phyloP scores from a whole-genome alignment of 2,797 vertebrate species.

The Echiichthys vipera region DNA sequence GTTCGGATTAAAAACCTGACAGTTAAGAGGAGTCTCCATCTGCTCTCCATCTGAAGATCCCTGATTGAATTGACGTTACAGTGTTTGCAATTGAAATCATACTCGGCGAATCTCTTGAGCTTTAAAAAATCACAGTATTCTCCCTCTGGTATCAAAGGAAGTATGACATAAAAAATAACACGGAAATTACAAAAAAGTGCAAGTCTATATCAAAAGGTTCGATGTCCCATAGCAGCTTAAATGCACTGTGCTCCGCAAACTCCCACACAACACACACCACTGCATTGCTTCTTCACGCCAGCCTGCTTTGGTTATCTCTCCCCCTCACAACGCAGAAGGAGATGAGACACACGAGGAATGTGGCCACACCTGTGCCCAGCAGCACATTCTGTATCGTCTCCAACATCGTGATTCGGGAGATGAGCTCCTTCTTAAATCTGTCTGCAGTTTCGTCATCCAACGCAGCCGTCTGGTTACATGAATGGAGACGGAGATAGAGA shows the following conservation, averaged over 20 bases:
- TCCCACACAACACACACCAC: neutral
- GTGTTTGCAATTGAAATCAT: slow-evolving; percentile 61
- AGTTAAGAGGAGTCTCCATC: slow-evolving; percentile 25
- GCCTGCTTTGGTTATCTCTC: slow-evolving; percentile 1
- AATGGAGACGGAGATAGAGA: neutral
- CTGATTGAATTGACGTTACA: slow-evolving; percentile 69
- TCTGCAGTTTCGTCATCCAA: slow-evolving; percentile 89
- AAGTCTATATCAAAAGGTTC: slow-evolving; percentile 66
- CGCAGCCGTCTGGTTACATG: slow-evolving; percentile 85
- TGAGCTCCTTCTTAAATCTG: slow-evolving; percentile 87
- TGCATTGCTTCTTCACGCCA: slow-evolving; percentile 21
- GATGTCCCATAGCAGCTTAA: slow-evolving; percentile 54
- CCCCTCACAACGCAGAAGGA: slow-evolving; percentile 65
- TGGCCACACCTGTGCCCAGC: slow-evolving; percentile 76
- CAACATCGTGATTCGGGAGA: slow-evolving; percentile 80
- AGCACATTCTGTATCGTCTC: slow-evolving; percentile 78
- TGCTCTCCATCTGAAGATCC: slow-evolving; percentile 42
- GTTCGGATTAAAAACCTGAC: slow-evolving; percentile 25
- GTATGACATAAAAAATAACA: slow-evolving; percentile 66
- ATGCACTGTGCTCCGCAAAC: slow-evolving; percentile 20
- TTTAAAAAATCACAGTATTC: slow-evolving; percentile 74
- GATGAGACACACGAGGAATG: slow-evolving; percentile 83
- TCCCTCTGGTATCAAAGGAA: slow-evolving; percentile 49
- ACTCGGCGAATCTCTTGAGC: slow-evolving; percentile 49
- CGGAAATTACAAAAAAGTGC: slow-evolving; percentile 69